Evolutionary conservation across 2,888 invertebrate genomes (phyloP).

Genomic region (Pasiphila rectangulata): DNA sequence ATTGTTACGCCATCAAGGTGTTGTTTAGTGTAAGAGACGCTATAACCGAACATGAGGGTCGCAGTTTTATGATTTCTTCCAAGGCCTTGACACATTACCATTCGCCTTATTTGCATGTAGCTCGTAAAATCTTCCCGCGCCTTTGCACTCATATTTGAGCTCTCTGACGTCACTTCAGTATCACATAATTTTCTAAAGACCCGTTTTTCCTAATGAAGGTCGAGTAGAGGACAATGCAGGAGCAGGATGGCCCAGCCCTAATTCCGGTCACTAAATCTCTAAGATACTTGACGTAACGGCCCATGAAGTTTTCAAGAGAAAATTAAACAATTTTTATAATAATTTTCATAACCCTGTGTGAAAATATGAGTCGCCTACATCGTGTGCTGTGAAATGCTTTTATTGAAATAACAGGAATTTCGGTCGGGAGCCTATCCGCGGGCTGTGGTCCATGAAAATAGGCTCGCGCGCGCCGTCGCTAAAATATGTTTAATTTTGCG

Average conservation of each 20-base stretch:
- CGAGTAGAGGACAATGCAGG: background rate
- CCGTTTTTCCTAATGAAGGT: conserved; percentile 7
- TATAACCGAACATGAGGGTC: conserved; percentile 2
- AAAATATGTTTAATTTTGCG: conserved; percentile 22
- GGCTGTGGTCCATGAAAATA: conserved; percentile 17
- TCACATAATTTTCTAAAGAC: conserved; percentile 5
- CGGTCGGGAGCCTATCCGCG: conserved; percentile 25
- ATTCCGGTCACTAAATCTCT: too few species aligned
- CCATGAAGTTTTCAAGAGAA: conserved; percentile 9
- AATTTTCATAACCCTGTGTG: conserved; percentile 35
- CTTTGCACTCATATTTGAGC: conserved; percentile 21
- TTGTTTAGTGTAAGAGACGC: too few species aligned
- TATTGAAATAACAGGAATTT: conserved; percentile 53
- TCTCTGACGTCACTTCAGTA: conserved; percentile 19
- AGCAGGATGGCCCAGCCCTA: too few species aligned
- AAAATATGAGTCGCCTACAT: conserved; percentile 30
- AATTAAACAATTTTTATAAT: conserved; percentile 35
- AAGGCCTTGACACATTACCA: conserved; percentile 44
- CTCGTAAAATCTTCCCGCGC: conserved; percentile 37
- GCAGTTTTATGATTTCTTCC: conserved; percentile 23
- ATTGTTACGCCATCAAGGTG: too few species aligned
- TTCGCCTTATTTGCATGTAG: conserved; percentile 43
- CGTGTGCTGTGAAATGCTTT: conserved; percentile 47
- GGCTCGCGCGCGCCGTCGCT: conserved; percentile 10
- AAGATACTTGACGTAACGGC: background rate